phyloP scores from a whole-genome alignment of 2,888 invertebrate genomes.

The Abrostola triplasia region DNA sequence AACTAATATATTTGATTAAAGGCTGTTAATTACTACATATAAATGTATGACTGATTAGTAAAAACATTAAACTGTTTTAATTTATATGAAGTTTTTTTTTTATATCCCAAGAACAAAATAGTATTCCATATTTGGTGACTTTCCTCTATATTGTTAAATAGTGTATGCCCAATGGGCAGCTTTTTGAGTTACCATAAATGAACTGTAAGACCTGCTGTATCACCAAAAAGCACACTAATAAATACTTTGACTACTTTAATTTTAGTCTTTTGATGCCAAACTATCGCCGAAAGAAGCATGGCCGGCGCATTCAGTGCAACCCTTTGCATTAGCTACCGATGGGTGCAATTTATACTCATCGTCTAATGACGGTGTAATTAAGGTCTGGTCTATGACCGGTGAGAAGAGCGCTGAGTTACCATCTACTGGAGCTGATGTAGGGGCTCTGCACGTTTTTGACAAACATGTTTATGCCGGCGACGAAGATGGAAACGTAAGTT shows the following conservation, averaged over 20 bases:
- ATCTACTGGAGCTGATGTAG: slow-evolving; percentile 79
- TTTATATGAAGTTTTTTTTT: too few relatives aligned
- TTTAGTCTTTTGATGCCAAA: slow-evolving; percentile 73
- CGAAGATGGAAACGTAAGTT: slow-evolving; percentile 89
- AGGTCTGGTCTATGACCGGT: slow-evolving; percentile 85
- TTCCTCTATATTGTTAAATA: too few relatives aligned
- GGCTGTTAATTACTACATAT: too few relatives aligned
- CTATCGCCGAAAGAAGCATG: slow-evolving; percentile 71
- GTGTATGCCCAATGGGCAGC: too few relatives aligned
- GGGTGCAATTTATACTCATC: slow-evolving; percentile 87
- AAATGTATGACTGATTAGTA: too few relatives aligned
- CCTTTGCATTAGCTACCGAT: slow-evolving; percentile 88
- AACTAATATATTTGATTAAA: too few relatives aligned
- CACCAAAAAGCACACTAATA: too few relatives aligned
- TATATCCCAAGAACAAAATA: too few relatives aligned
- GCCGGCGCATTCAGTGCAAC: slow-evolving; percentile 89
- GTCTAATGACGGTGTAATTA: slow-evolving; percentile 90
- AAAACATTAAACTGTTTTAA: too few relatives aligned
- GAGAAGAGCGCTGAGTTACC: slow-evolving; percentile 73
- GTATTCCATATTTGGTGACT: too few relatives aligned
- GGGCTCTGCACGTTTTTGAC: slow-evolving; percentile 69
- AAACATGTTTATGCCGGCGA: slow-evolving; percentile 89
- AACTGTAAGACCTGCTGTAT: too few relatives aligned
- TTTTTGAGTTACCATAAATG: too few relatives aligned
- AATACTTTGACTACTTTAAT: slow-evolving; percentile 8